Conservation (phyloP, 1,140 invertebrate genomes). For the Procambarus clarkii region DNA sequence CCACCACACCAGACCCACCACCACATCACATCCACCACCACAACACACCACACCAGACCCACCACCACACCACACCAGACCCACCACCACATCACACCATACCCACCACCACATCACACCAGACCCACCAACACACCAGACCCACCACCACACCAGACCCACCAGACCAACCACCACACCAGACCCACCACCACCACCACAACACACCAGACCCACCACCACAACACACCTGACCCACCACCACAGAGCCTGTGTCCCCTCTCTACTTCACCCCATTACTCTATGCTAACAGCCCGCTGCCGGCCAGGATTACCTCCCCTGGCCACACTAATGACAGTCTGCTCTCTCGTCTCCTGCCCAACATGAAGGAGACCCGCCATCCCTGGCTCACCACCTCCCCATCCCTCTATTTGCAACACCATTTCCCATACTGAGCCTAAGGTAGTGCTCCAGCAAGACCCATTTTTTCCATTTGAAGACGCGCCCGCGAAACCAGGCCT, state of each 20-base stretch:
- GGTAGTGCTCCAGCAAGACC: background rate
- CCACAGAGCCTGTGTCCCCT: background rate
- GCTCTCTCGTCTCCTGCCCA: slow-evolving; percentile 21
- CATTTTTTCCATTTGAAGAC: background rate
- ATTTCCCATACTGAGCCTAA: background rate
- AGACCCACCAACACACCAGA: too few relatives aligned
- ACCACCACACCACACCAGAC: too few relatives aligned
- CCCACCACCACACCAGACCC: too few relatives aligned
- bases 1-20: too few relatives aligned
- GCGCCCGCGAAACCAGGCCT: background rate
- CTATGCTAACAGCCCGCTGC: slow-evolving; percentile 42
- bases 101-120: too few relatives aligned
- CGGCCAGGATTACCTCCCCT: slow-evolving; percentile 27
- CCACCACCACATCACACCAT: too few relatives aligned
- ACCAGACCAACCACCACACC: too few relatives aligned
- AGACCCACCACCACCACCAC: too few relatives aligned
- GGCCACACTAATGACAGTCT: slow-evolving; percentile 34
- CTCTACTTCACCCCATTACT: slow-evolving; percentile 27
- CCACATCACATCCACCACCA: too few relatives aligned
- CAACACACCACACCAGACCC: too few relatives aligned
- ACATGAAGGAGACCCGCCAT: background rate
- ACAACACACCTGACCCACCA: background rate
- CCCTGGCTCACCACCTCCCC: background rate
- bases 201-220: too few relatives aligned
- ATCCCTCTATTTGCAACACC: background rate